Base-by-base conservation (phyloP, 2,888 invertebrate species). In the Nasonia oneida region DNA sequence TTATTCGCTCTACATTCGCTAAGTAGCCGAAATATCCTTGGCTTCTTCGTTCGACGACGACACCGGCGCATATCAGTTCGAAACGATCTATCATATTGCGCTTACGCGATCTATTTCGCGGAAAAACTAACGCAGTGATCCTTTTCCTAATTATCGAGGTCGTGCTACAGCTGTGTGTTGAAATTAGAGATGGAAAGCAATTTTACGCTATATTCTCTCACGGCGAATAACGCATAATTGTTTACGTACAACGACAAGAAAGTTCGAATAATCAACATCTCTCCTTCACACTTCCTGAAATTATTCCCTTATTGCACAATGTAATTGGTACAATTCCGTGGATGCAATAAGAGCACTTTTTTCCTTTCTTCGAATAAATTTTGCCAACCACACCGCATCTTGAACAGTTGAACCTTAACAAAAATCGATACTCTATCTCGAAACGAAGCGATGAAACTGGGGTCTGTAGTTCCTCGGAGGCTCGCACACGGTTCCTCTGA, bases 401-500 rank as follows among this genome's bases (percentile, higher is more conserved):
- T 23, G 23, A 23, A 39, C 37, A 42, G 6, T 42, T 42, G 1
- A 42, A 42, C 8, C 8, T 8, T 1, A 8, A 42, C 1, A 42
- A 42, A 42, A 8, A 42, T 42, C 10, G 6, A 42, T 42, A 42
- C 1, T 42, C 6, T 42, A 42, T 10, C 1, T 42, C 42, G 10
- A 42, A 42, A 10, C 8, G 8, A 42, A 53, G 4, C 18, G 18
- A 15, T 53, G 57, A 57, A 18, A 18, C 0, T 57, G n/a, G 57
- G 18, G n/a, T n/a, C 6, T 23, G 18, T 23, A 64, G 3, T n/a
- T 8, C 18, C 37, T 42, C n/a, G 82, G 82, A 61, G 39, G 74
- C 10, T 77, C 74, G 42, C 87, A 87, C 18, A 64, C n/a, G 0
- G 82, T 87, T 14, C 50, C 57, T n/a, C 8, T 47, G 8, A 82